Evolutionary conservation across 2,797 vertebrate genomes (phyloP), one percentile per base, ranked within the genome.

Genomic region (Anomalospiza imberbis): DNA sequence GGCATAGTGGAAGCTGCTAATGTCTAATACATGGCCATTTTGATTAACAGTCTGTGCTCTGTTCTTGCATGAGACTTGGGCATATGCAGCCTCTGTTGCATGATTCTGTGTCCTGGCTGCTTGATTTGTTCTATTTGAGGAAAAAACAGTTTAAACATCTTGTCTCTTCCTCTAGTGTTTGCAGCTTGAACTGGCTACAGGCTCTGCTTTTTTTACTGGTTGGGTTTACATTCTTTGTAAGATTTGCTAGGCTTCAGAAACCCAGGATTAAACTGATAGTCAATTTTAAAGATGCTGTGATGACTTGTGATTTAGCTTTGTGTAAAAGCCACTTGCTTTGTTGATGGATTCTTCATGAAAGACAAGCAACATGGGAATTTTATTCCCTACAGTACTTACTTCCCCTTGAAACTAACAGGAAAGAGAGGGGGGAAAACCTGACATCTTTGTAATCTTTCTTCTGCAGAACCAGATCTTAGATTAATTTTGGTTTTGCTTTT

Each of bases 151-250:
- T 24, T n/a, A 16, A 79, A 63, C 95, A 47, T 73, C 9, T 97
- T 82, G 76, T 82, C 85, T 93, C 65, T 97, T 68, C 61, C 95
- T 96, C 85, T 88, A 80, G 76, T 95, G 93, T 83, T 96, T 96
- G 47, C 81, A 94, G 78, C 48, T 92, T 67, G 34, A 91, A 58
- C 66, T 88, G 53, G 96, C 93, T 60, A 88, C 80, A 61, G 20
- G 20, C 58, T 88, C 13, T 50, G 65, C 11, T 77, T 60, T 93
- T 88, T 63, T 79, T 73, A 19, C 72, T 89, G 36, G 3, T 47
- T 85, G 40, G 13, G 14, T 47, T 89, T 85, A 26, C 17, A 2
- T 44, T 36, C 13, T 66, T 89, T 66, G 17, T 68, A 50, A 62
- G 51, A 25, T 40, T 89, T 85, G 13, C 36, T 9, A 36, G 67